phyloP scores from a whole-genome alignment of 2,113 vertebrate species.

The Desmodus rotundus region DNA sequence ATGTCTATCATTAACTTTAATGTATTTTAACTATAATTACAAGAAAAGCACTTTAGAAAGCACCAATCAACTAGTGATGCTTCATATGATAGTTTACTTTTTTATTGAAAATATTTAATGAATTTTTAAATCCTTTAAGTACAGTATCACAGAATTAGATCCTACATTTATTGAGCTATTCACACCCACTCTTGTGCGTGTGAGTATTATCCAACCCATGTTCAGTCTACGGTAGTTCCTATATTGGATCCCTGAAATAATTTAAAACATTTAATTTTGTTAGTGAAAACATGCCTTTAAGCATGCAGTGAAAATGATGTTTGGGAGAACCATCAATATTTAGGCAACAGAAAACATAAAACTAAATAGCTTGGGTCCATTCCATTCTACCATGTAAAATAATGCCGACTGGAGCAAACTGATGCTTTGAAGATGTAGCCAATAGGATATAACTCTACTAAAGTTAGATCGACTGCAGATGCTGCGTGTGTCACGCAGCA shows the following conservation, averaged over 20 bases:
- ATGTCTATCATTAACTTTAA: constrained; percentile 19
- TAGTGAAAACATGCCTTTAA: constrained; percentile 29
- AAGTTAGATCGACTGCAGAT: constrained; percentile 14
- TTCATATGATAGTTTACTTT: constrained; percentile 7
- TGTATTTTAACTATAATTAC: constrained; percentile 43
- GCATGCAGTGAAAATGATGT: neutral
- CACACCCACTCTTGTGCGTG: neutral
- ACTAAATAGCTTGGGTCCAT: neutral
- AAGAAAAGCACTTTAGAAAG: constrained; percentile 20
- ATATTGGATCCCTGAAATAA: neutral
- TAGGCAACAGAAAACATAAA: constrained; percentile 24
- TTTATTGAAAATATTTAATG: constrained; percentile 34
- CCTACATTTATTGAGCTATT: neutral
- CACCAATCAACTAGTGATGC: constrained; percentile 19
- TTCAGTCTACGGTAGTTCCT: neutral
- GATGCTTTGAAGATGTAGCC: neutral
- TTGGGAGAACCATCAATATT: neutral
- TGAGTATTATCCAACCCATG: neutral
- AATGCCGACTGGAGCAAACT: neutral
- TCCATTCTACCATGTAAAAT: constrained; percentile 32
- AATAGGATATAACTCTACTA: neutral
- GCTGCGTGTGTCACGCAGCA: neutral
- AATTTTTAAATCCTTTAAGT: constrained; percentile 41
- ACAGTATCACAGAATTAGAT: constrained; percentile 2
- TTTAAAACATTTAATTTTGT: constrained; percentile 38